Percentiles rank a stretch among this genome's conserved stretches.
phyloP scores from a whole-genome alignment of 2,113 vertebrate genomes.

The Sapajus apella region DNA sequence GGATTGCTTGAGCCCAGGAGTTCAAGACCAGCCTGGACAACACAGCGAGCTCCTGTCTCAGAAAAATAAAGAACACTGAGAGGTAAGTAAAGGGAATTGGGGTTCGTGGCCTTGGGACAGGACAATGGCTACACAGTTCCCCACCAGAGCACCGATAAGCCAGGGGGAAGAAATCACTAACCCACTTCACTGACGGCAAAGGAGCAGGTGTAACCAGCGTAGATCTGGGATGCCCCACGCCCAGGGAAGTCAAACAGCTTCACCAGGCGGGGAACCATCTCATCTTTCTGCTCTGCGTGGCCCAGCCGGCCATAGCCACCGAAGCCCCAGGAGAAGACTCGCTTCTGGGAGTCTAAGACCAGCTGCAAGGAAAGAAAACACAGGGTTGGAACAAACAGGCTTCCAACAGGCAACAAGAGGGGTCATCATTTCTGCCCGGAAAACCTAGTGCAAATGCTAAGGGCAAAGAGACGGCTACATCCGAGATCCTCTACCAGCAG shows the following conservation, averaged over 20 bases:
- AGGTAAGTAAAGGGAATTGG: neutral
- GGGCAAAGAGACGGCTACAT: accelerated
- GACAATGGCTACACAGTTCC: accelerated
- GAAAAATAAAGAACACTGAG: neutral
- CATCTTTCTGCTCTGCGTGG: slow-evolving; percentile 96
- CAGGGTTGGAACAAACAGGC: accelerated
- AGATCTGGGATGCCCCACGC: slow-evolving; percentile 92
- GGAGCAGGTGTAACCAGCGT: slow-evolving; percentile 94
- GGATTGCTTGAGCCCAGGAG: neutral
- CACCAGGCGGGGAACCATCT: slow-evolving; percentile 96
- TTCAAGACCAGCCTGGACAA: neutral
- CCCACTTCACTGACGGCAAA: slow-evolving; percentile 96
- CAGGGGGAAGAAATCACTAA: slow-evolving; percentile 57
- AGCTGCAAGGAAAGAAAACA: slow-evolving; percentile 83
- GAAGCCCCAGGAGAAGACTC: slow-evolving; percentile 97
- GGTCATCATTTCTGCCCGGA: accelerated
- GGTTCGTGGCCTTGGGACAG: accelerated
- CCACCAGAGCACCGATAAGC: accelerated
- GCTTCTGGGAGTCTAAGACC: slow-evolving; percentile 95
- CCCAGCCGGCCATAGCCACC: slow-evolving; percentile 96
- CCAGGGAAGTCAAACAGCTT: slow-evolving; percentile 97
- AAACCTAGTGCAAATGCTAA: accelerated
- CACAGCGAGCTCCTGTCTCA: neutral
- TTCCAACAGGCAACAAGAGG: accelerated
- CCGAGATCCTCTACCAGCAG: accelerated